Evolutionary conservation across 2,797 vertebrate genomes (phyloP).

Genomic region (Halcyon smyrnensis): DNA sequence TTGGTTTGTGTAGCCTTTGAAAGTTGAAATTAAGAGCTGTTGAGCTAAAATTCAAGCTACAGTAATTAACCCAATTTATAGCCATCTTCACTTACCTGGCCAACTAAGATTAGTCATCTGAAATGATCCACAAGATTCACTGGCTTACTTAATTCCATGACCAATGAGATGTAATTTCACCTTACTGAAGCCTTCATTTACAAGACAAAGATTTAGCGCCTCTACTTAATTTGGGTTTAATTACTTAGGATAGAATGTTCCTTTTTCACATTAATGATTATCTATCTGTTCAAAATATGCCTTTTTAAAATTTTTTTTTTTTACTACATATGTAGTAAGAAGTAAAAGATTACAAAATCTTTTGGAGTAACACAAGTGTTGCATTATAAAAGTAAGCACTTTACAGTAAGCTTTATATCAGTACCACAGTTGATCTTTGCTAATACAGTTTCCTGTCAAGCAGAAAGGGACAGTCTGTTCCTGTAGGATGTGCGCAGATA

Average conservation of each 20-base stretch:
- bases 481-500: neutral
- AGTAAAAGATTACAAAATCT: neutral
- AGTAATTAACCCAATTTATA: slow-evolving; percentile 87
- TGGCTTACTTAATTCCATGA: slow-evolving; percentile 71
- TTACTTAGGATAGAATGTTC: neutral
- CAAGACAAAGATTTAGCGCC: slow-evolving; percentile 1
- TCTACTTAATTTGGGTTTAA: slow-evolving; percentile 35
- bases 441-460: neutral
- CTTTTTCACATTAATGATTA: neutral
- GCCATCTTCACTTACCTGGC: slow-evolving; percentile 80
- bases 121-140: slow-evolving; percentile 79
- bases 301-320: neutral
- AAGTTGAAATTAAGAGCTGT: slow-evolving; percentile 84
- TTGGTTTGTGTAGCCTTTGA: slow-evolving; percentile 87
- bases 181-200: slow-evolving; percentile 26
- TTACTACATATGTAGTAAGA: neutral
- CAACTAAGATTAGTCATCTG: slow-evolving; percentile 81
- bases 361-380: neutral
- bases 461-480: neutral
- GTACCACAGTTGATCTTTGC: neutral
- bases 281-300: neutral
- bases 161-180: slow-evolving; percentile 41
- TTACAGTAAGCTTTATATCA: neutral
- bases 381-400: neutral
- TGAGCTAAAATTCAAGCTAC: slow-evolving; percentile 83